Evolutionary conservation across 2,113 vertebrate genomes (phyloP).

Genomic region (Tympanuchus pallidicinctus): DNA sequence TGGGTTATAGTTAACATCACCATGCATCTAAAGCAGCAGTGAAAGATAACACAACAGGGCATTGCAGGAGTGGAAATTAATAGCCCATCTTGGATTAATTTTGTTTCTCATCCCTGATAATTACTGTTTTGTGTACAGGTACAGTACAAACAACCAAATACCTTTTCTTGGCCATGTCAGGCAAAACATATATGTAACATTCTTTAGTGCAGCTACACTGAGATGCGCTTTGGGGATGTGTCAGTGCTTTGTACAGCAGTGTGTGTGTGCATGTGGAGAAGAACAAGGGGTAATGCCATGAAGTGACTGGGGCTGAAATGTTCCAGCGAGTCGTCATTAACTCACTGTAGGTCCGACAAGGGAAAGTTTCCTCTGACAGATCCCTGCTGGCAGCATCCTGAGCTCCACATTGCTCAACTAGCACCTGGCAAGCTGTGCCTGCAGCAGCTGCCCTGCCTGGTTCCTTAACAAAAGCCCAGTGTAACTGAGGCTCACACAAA

Average conservation of each 20-base stretch:
- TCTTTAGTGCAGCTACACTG: neutral
- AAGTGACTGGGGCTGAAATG: neutral
- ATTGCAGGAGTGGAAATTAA: neutral
- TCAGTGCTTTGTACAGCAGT: neutral
- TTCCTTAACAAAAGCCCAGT: neutral
- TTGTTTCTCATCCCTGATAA: neutral
- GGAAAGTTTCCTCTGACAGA: neutral
- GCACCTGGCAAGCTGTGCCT: neutral
- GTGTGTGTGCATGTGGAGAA: neutral
- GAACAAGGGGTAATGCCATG: neutral
- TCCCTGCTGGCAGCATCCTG: neutral
- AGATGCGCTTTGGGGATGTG: neutral
- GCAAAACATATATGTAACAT: neutral
- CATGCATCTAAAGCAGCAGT: neutral
- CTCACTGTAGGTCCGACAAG: neutral
- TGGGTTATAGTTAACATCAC: neutral
- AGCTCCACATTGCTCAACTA: neutral
- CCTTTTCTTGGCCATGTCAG: neutral
- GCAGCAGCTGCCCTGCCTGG: neutral
- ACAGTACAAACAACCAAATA: accelerated
- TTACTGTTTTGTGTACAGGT: neutral
- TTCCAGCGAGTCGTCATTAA: neutral
- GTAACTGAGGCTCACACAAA: neutral
- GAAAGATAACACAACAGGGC: neutral
- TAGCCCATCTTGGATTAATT: neutral